A percentile compares a stretch with the other conserved stretches of the same genome.
These are phyloP conservation scores for Crax fasciolata DNA, from an alignment of 2,797 vertebrate species.

Conservation along the genomic window DNA sequence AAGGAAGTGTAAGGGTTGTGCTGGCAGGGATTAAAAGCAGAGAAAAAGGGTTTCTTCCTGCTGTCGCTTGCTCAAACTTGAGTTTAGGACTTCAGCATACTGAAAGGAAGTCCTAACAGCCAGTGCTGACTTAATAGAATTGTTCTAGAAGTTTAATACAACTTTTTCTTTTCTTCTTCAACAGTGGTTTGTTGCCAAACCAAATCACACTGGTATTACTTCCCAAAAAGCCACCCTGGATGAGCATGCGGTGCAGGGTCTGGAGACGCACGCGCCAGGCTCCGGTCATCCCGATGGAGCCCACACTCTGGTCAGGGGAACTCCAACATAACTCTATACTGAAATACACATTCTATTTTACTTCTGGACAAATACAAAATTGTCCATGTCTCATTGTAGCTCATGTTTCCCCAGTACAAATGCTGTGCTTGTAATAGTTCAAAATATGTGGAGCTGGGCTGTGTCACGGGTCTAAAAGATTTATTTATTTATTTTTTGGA, in stretches of 20 bases:
- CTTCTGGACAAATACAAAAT: conserved; percentile 9
- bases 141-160: conserved; percentile 8
- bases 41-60: not conserved
- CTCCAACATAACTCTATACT: not conserved
- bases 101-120: not conserved
- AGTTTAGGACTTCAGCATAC: not conserved
- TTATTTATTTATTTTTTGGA: conserved; percentile 70
- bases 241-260: not conserved
- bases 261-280: accelerated
- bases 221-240: not conserved
- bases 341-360: not conserved
- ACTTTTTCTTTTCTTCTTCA: conserved; percentile 7
- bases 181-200: not conserved
- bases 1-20: not conserved
- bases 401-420: conserved; percentile 19
- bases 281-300: not conserved
- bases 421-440: not conserved
- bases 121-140: not conserved
- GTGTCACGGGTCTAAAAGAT: not conserved
- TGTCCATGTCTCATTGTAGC: not conserved
- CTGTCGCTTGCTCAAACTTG: not conserved
- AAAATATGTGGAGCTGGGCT: conserved; percentile 33
- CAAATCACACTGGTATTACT: not conserved
- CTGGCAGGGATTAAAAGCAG: not conserved
- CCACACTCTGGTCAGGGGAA: not conserved